Evolutionary conservation across 2,113 vertebrate species (phyloP).

Genomic region (Nicator chloris): DNA sequence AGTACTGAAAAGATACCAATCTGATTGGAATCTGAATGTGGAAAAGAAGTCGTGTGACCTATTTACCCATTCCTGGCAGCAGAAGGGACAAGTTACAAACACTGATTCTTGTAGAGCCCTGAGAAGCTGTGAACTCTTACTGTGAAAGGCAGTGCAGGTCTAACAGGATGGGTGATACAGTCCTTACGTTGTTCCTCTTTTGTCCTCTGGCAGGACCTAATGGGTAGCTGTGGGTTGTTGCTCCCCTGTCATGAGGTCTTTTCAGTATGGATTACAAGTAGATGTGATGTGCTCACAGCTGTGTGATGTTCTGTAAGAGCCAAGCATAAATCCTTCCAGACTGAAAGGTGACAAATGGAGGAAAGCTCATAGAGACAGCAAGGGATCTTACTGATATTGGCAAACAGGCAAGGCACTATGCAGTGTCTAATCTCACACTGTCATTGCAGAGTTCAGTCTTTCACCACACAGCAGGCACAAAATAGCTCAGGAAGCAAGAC

Average conservation of each 20-base stretch:
- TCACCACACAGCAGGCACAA: background rate
- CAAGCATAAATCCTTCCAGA: background rate
- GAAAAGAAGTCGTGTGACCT: background rate
- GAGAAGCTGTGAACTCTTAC: background rate
- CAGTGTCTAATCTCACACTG: background rate
- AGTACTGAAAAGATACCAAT: background rate
- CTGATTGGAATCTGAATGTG: background rate
- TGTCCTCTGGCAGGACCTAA: background rate
- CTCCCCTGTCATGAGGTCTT: background rate
- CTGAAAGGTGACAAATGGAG: background rate
- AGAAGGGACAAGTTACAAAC: background rate
- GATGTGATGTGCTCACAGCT: background rate
- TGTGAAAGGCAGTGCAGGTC: background rate
- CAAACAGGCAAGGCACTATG: background rate
- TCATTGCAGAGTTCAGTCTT: background rate
- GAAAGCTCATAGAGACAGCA: background rate
- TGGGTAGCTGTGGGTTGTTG: background rate
- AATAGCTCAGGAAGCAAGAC: background rate
- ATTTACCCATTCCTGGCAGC: background rate
- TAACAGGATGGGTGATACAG: background rate
- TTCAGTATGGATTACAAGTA: background rate
- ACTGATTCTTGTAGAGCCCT: background rate
- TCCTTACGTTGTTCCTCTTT: background rate
- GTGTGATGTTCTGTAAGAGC: background rate
- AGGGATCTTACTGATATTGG: background rate